Percentiles rank a stretch among this genome's conserved stretches.
These are phyloP conservation scores for Chironomus tepperi DNA, from an alignment of 1,140 invertebrate species.

Conservation along the genomic window DNA sequence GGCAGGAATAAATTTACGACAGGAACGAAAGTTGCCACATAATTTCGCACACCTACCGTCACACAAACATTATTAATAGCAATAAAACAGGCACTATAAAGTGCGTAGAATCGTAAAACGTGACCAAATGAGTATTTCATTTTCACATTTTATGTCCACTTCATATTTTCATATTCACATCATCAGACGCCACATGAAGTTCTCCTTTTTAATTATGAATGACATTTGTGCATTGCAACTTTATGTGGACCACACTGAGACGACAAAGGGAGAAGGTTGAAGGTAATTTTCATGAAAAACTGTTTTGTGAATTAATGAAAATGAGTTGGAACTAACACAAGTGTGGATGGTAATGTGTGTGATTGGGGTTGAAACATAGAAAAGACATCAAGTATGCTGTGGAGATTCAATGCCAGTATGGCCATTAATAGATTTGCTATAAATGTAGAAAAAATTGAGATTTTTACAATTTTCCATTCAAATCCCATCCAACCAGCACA, in stretches of 20 bases:
- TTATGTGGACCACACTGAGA: background rate
- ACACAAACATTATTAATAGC: background rate
- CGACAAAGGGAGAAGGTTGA: background rate
- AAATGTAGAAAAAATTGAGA: too few relatives aligned
- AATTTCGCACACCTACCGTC: background rate
- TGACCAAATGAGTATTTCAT: constrained; percentile 6
- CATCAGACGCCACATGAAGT: background rate
- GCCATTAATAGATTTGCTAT: too few relatives aligned
- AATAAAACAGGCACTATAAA: background rate
- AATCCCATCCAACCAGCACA: background rate
- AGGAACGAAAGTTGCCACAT: background rate
- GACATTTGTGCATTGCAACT: background rate
- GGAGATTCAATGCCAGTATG: too few relatives aligned
- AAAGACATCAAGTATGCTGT: too few relatives aligned
- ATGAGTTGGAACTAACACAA: too few relatives aligned
- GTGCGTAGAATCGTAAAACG: background rate
- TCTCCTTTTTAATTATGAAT: constrained; percentile 3
- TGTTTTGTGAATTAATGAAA: background rate
- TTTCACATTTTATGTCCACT: background rate
- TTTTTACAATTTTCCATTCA: too few relatives aligned
- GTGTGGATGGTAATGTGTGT: too few relatives aligned
- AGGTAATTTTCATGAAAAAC: background rate
- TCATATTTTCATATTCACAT: constrained; percentile 7
- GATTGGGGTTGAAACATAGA: too few relatives aligned
- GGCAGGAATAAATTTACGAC: too few relatives aligned